These are phyloP conservation scores for Cheumatopsyche charites DNA, from an alignment of 1,140 invertebrate species.

Conservation along the genomic window DNA sequence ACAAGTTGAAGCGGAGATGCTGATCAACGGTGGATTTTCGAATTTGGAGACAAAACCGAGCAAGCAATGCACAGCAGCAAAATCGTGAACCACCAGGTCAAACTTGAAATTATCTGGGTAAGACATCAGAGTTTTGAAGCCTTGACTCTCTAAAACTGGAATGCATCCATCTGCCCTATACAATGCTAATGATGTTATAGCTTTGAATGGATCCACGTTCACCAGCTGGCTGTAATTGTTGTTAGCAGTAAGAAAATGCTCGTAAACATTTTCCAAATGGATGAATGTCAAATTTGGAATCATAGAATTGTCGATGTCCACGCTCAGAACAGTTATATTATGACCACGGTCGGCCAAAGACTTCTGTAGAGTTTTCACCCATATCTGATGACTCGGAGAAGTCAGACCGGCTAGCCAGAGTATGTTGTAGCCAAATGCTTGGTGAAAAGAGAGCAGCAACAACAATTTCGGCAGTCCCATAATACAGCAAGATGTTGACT, in stretches of 20 bases:
- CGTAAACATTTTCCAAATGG: constrained; percentile 47
- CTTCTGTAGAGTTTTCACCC: constrained; percentile 43
- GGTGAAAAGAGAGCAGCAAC: background rate
- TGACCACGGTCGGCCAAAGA: constrained; percentile 45
- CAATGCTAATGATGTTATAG: constrained; percentile 37
- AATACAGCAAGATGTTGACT: too few relatives aligned
- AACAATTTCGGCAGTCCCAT: background rate
- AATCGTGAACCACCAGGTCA: constrained; percentile 50
- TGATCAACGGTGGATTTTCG: constrained; percentile 45
- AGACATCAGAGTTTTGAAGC: constrained; percentile 36
- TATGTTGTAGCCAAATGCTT: constrained; percentile 34
- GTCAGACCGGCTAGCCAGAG: constrained; percentile 44
- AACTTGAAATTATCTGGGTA: constrained; percentile 49
- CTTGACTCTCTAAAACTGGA: constrained; percentile 39
- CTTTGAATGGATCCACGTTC: constrained; percentile 23
- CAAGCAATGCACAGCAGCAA: constrained; percentile 47
- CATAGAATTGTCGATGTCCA: constrained; percentile 38
- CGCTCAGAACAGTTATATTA: constrained; percentile 48
- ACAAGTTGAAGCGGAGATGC: constrained; percentile 41
- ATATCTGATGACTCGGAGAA: constrained; percentile 46
- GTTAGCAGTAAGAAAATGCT: constrained; percentile 22
- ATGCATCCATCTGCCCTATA: constrained; percentile 43
- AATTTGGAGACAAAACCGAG: constrained; percentile 45
- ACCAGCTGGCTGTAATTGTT: constrained; percentile 27
- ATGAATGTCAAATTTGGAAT: constrained; percentile 47